Percentiles rank a stretch among this genome's conserved stretches.
phyloP scores from a whole-genome alignment of 1,140 invertebrate genomes.

The Ericerus pela region DNA sequence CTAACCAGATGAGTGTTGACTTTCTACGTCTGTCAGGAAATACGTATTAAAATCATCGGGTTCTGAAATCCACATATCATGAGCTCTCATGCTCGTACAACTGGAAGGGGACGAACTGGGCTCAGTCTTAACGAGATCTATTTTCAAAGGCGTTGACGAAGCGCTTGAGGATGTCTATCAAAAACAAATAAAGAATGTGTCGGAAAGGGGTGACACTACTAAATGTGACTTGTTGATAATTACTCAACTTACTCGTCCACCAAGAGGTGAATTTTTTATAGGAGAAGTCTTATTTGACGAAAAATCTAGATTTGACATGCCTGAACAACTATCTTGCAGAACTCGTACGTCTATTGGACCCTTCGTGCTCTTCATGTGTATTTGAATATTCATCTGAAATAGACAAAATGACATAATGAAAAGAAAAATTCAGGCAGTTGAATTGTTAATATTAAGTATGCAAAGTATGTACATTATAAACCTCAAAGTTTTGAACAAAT shows the following conservation, averaged over 20 bases:
- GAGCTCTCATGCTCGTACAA: neutral
- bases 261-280: neutral
- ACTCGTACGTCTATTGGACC: constrained; percentile 1
- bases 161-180: no score
- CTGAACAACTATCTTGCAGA: neutral
- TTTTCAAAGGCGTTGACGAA: neutral
- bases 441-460: no score
- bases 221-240: neutral
- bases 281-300: neutral
- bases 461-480: no score
- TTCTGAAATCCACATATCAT: constrained; percentile 7
- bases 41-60: constrained; percentile 1
- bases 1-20: neutral
- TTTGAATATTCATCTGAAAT: neutral
- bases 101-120: neutral
- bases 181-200: neutral
- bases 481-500: no score
- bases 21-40: neutral
- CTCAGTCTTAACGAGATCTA: neutral
- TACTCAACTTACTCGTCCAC: no score
- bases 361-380: neutral
- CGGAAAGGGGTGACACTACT: neutral
- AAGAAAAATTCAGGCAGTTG: neutral
- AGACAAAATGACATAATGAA: neutral
- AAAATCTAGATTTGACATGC: constrained; percentile 1